Evolutionary conservation across 2,113 vertebrate genomes (phyloP), one percentile per base, ranked within the genome.

Genomic region (Deroptyus accipitrinus): DNA sequence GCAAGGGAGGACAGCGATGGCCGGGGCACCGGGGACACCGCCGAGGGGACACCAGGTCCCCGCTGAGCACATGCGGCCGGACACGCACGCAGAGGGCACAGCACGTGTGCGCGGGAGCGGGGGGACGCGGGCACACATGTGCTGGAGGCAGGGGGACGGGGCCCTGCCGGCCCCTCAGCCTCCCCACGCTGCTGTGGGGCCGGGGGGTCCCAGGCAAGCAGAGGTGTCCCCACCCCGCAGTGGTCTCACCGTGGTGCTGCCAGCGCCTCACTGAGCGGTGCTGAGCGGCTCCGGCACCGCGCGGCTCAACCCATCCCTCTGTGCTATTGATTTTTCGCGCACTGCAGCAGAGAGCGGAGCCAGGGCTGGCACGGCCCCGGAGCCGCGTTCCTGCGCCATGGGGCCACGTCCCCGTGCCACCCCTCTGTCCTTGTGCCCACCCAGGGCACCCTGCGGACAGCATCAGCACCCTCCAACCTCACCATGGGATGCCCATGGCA

Each of bases 301-400:
- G 20, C 13, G 6, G 33, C 57, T 59, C 57, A 59, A 7, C 20
- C 33, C 57, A 35, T 59, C 57, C 57, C 1, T 35, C 97, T 97
- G 96, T 91, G 62, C 97, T 91, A 98, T 98, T 78, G 97, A 98
- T 98, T 98, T 97, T 97, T 98, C 97, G 97, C 92, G 94, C 96
- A 90, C 95, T 92, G 96, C 96, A 73, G 97, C 93, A 96, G 82
- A 95, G 91, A 76, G 39, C 3, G n/a, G 91, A 68, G 88, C 84
- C 31, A 25, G 75, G 35, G 49, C 66, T 42, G 30, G 62, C 30
- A 9, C 4, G 4, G 78, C 42, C 28, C 1, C 0, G 30, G 54
- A 39, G 24, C 31, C 1, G 4, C 10, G 2, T 64, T 18, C n/a
- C 55, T 8, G 2, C 0, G 0, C 17, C 11, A 2, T n/a, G 75